phyloP scores from a whole-genome alignment of 2,797 vertebrate genomes.

The Parauchenoglanis punctatus region DNA sequence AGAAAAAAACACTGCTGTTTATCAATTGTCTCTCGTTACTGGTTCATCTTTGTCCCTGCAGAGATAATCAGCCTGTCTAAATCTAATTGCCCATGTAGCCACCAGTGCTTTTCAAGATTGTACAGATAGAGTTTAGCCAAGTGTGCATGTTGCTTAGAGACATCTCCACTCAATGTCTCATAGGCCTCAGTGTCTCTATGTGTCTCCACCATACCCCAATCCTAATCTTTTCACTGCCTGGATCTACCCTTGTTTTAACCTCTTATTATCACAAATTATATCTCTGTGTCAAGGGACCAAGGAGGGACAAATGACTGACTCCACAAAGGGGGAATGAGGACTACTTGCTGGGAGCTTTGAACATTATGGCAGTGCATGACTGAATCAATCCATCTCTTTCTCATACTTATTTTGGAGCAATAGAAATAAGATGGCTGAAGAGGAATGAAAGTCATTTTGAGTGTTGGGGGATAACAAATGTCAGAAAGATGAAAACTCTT shows the following conservation, averaged over 20 bases:
- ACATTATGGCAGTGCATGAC: background rate
- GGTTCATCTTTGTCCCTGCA: slow-evolving; percentile 45
- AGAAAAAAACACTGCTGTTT: slow-evolving; percentile 23
- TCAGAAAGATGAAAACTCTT: slow-evolving; percentile 31
- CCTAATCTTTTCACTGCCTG: slow-evolving; percentile 30
- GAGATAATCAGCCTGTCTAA: slow-evolving; percentile 53
- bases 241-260: slow-evolving; percentile 36
- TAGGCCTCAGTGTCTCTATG: slow-evolving; percentile 15
- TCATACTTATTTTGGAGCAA: slow-evolving; percentile 27
- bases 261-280: slow-evolving; percentile 45
- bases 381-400: slow-evolving; percentile 21
- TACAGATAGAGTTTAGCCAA: slow-evolving; percentile 49
- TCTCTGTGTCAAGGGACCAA: slow-evolving; percentile 37
- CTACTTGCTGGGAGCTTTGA: background rate
- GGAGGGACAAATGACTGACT: slow-evolving; percentile 35
- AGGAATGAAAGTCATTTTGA: slow-evolving; percentile 35
- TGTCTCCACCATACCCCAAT: background rate
- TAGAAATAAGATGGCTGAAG: slow-evolving; percentile 31
- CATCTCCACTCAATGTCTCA: slow-evolving; percentile 26
- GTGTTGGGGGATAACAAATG: slow-evolving; percentile 11
- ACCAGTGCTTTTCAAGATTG: slow-evolving; percentile 45
- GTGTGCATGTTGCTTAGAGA: slow-evolving; percentile 48
- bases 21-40: slow-evolving; percentile 53
- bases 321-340: slow-evolving; percentile 31
- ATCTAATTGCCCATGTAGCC: slow-evolving; percentile 42